Evolutionary conservation across 92 coral and sea anemone genomes (phyloP).

Genomic region (Scolanthus callimorphus): DNA sequence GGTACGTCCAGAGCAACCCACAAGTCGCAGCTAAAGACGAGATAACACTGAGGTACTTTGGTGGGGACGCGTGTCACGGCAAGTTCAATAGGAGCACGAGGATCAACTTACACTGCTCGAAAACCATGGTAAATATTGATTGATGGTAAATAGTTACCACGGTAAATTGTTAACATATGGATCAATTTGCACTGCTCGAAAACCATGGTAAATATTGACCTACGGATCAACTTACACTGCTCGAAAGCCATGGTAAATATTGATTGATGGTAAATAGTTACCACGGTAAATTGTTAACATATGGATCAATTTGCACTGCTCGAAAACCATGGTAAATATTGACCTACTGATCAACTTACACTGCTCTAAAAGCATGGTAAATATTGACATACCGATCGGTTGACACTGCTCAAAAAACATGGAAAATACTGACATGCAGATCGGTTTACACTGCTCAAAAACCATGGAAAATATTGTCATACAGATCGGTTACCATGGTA

Average conservation of each 20-base stretch:
- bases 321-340: neutral
- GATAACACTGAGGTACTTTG: conserved; percentile 66
- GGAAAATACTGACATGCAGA: conserved; percentile 74
- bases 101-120: conserved; percentile 70
- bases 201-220: too few species aligned
- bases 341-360: conserved; percentile 77
- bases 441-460: conserved; percentile 66
- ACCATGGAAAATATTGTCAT: conserved; percentile 70
- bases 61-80: conserved; percentile 80
- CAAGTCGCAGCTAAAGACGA: conserved; percentile 33
- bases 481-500: conserved; percentile 58
- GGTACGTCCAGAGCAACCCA: conserved; percentile 72
- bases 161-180: conserved; percentile 63
- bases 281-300: conserved; percentile 40
- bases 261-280: conserved; percentile 49
- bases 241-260: conserved; percentile 64
- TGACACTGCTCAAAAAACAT: too few species aligned
- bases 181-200: neutral
- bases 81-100: conserved; percentile 80
- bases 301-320: neutral
- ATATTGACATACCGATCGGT: too few species aligned
- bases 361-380: conserved; percentile 68
- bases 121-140: conserved; percentile 59
- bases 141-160: conserved; percentile 56
- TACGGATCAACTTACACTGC: conserved; percentile 73